phyloP scores from a whole-genome alignment of 2,113 vertebrate species.

The Felis catus region F.catus_Fca126_mat1.0 CM031421.1:25356501-25357000 shows the following conservation, averaged over 20 bases:
- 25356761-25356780: neutral
- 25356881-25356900: conserved; percentile 40
- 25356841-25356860: conserved; percentile 26
- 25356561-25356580: neutral
- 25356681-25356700: neutral
- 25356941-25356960: conserved; percentile 85
- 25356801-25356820: neutral
- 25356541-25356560: neutral
- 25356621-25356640: neutral
- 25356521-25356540: neutral
- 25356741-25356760: neutral
- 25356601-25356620: neutral
- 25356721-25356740: neutral
- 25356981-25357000: conserved; percentile 51
- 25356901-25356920: conserved; percentile 75
- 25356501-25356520: neutral
- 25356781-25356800: neutral
- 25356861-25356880: conserved; percentile 54
- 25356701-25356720: neutral
- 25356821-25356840: neutral
- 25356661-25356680: neutral
- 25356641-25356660: neutral
- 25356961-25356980: neutral
- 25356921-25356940: conserved; percentile 80
- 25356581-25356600: neutral